These are phyloP conservation scores for Hypomecis atomaria DNA, from an alignment of 2,888 invertebrate species.

Conservation along the genomic window DNA sequence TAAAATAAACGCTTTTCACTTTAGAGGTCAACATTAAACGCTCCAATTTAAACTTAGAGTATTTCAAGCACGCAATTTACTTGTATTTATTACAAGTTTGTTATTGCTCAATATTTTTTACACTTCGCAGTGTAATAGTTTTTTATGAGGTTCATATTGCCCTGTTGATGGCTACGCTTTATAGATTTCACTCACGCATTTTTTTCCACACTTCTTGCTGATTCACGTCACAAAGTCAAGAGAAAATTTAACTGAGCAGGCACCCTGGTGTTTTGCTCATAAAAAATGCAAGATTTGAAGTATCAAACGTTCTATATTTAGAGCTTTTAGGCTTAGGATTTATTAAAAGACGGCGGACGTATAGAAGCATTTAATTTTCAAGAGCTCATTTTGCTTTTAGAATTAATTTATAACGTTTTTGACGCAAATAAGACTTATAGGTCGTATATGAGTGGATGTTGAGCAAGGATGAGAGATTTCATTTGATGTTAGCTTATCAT, in stretches of 20 bases:
- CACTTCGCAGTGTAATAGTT: conserved; percentile 16
- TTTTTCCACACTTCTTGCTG: conserved; percentile 12
- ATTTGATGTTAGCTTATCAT: no score
- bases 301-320: conserved; percentile 1
- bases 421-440: no score
- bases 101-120: conserved; percentile 35
- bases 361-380: not conserved
- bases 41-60: conserved; percentile 35
- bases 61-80: conserved; percentile 31
- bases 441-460: no score
- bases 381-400: not conserved
- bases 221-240: not conserved
- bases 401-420: no score
- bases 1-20: conserved; percentile 23
- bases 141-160: conserved; percentile 28
- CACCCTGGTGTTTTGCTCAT: not conserved
- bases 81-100: conserved; percentile 17
- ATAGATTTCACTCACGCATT: conserved; percentile 23
- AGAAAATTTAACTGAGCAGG: not conserved
- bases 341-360: not conserved
- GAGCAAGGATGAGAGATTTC: no score
- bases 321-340: not conserved
- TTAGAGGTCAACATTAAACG: conserved; percentile 37
- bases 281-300: conserved; percentile 7
- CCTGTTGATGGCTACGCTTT: conserved; percentile 12